Base-by-base conservation (phyloP, 2,113 vertebrate genomes). In the Tautogolabrus adspersus region DNA sequence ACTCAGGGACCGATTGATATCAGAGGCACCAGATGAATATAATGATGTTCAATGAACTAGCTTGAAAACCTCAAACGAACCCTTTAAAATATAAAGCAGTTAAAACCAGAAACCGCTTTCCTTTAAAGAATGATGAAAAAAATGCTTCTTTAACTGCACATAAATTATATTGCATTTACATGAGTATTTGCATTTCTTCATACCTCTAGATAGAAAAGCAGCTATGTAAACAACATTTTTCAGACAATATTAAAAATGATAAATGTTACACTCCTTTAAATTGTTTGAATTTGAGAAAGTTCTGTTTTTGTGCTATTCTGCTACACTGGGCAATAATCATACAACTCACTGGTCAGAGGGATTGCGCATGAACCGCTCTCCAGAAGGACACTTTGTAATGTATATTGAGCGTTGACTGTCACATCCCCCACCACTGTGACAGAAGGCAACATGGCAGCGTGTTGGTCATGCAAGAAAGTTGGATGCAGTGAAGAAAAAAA, bases 341-440 rank as follows among this genome's bases (percentile, higher is more conserved):
- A 19, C 30, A 67, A 9, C 65, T 58, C 30, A 22, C 21, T 72
- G 46, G 52, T 56, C 12, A 54, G n/a, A 65, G 22, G n/a, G 58
- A 67, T 47, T 11, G 3, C 37, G 69, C 59, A 34, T 58, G 59
- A 69, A 34, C 18, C 40, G 6, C 40, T 71, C 51, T 60, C 26
- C 63, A 77, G 66, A 81, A 83, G 61, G 80, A 82, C 72, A 65
- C 42, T 37, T 60, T 77, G 64, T 44, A 69, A 57, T 57, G 54
- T 61, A 75, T 66, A 40, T 66, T 22, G 5, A 71, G 77, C 75
- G 34, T 38, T 10, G 65, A 76, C 66, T 56, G 81, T 75, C 85
- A 85, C 83, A 66, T 83, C 88, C 90, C 86, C 87, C 85, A 82
- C 81, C 60, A 86, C 79, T 74, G 78, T 83, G 79, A 79, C 85